A percentile compares a stretch with the other conserved stretches of the same genome.
These are phyloP conservation scores for Barnardius zonarius DNA, from an alignment of 2,113 vertebrate species.

Conservation along the genomic window DNA sequence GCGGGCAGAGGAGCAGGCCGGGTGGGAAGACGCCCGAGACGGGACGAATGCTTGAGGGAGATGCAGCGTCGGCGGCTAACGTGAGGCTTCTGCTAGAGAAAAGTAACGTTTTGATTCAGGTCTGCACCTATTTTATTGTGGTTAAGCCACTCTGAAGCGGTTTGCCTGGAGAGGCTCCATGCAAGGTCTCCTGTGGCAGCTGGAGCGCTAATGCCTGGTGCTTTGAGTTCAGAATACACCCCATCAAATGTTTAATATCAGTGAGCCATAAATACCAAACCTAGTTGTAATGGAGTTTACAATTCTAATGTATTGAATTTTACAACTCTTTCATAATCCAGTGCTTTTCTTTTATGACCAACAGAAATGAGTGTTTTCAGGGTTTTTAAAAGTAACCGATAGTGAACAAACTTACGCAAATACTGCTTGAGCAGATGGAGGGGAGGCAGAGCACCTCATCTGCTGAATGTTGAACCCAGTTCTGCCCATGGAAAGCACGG, in stretches of 20 bases:
- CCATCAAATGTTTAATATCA: neutral
- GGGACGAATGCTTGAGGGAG: neutral
- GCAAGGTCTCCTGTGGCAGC: neutral
- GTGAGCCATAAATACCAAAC: neutral
- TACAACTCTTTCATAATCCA: neutral
- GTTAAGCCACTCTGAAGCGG: neutral
- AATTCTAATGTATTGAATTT: neutral
- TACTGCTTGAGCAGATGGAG: neutral
- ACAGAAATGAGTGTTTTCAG: neutral
- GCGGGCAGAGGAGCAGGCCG: neutral
- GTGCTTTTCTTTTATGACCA: neutral
- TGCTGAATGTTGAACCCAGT: accelerated
- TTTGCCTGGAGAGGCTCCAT: neutral
- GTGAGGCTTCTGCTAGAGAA: neutral
- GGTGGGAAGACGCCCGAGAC: neutral
- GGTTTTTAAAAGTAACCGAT: neutral
- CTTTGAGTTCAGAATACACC: neutral
- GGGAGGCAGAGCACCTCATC: neutral
- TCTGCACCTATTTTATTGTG: accelerated
- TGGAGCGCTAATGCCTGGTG: neutral
- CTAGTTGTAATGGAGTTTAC: neutral
- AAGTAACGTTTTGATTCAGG: accelerated
- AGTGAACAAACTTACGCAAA: accelerated
- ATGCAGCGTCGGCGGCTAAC: accelerated
- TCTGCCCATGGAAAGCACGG: neutral